These are phyloP conservation scores for Podocnemis expansa DNA, from an alignment of 2,113 vertebrate species.

Conservation along the genomic window DNA sequence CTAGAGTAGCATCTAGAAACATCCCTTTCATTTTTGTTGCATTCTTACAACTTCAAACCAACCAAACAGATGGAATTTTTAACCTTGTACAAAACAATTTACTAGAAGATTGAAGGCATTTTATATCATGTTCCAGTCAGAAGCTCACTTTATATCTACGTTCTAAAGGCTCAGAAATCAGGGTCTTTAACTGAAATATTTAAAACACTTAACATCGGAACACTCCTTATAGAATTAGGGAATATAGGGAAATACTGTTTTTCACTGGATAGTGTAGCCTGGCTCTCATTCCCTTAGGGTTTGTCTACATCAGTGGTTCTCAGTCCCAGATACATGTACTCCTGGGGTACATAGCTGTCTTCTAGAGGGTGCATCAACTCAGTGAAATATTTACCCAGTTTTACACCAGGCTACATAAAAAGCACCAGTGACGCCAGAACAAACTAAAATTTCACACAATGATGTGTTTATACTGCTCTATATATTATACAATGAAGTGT, in stretches of 20 bases:
- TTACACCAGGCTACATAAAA: no score
- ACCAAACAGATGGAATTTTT: not conserved
- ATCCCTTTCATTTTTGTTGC: not conserved
- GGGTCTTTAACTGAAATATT: not conserved
- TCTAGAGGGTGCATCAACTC: no score
- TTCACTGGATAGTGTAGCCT: not conserved
- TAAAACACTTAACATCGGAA: not conserved
- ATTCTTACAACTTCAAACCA: not conserved
- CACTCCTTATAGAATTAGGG: not conserved
- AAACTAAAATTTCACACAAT: no score
- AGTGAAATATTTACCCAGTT: no score
- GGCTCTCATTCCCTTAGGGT: not conserved
- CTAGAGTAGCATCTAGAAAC: not conserved
- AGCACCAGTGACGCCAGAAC: no score
- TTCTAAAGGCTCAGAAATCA: not conserved
- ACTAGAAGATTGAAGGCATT: rapidly evolving
- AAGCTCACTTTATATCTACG: rapidly evolving
- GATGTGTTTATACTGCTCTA: no score
- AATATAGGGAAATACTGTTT: conserved; percentile 5
- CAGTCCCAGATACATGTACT: no score
- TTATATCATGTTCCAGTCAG: rapidly evolving
- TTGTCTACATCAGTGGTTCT: not conserved
- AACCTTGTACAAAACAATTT: not conserved
- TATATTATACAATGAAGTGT: no score
- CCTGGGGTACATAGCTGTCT: no score